Evolutionary conservation across 2,113 vertebrate species (phyloP), one percentile per base, ranked within the genome.

Genomic region (Scatophagus argus): DNA sequence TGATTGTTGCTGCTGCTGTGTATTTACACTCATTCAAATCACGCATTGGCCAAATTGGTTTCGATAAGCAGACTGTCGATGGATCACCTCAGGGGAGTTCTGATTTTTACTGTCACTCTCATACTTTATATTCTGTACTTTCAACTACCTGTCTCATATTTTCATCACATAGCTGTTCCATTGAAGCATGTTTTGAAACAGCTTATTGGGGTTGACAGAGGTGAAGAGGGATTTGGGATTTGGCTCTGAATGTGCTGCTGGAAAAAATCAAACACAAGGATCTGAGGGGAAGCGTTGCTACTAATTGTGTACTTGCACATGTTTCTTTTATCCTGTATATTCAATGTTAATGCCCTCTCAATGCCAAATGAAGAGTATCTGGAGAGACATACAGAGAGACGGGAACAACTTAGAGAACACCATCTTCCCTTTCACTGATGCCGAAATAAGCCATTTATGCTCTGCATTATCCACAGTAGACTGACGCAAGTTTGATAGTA

Each of bases 171-270:
- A 27, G 34, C 8, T 10, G 0, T 72, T 77, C 31, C 8, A 8
- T 25, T 72, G 19, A 66, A 34, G 27, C 16, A 6, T 41, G 47
- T 61, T 76, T 41, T 62, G 31, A 65, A 65, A 46, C 41, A 31
- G 38, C 23, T 27, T 38, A 43, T 49, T 66, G 47, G 1, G 36
- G 34, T 25, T 47, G 55, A 17, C 44, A 2, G 21, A 39, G 32
- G 21, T 7, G 16, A 5, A 17, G 7, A 23, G 32, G 3, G 23
- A 61, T 25, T 31, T 6, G 27, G 38, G 44, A 19, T 25, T 29
- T 19, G 8, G 5, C 7, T 64, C 46, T 77, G 6, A 38, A 55
- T 73, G 55, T 14, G 1, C 44, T 25, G 36, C 43, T 25, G 23
- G 54, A 31, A 58, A 34, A n/a, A 36, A 0, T 1, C 8, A 39